phyloP scores from a whole-genome alignment of 2,797 vertebrate species.

The Aldrovandia affinis region DNA sequence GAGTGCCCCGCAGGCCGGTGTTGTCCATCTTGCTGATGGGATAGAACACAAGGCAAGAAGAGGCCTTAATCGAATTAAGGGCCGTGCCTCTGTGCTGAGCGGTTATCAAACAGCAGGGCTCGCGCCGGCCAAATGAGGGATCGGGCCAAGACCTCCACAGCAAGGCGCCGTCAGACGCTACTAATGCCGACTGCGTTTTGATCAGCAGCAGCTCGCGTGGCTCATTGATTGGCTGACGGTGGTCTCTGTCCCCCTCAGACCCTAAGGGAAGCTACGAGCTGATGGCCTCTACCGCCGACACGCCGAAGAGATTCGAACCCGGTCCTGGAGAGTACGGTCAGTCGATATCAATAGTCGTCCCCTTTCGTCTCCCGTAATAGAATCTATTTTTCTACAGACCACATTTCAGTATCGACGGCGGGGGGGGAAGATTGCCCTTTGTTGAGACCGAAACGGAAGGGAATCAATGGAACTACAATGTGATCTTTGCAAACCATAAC shows the following conservation, averaged over 20 bases:
- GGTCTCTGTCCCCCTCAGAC: slow-evolving; percentile 49
- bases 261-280: slow-evolving; percentile 60
- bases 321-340: slow-evolving; percentile 63
- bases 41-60: not conserved
- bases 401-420: not conserved
- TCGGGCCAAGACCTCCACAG: not conserved
- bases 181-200: not conserved
- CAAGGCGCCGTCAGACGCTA: not conserved
- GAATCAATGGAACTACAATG: not conserved
- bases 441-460: not conserved
- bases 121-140: not conserved
- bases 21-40: not conserved
- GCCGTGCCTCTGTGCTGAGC: not conserved
- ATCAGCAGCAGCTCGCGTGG: too few species aligned
- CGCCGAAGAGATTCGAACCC: slow-evolving; percentile 44
- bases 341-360: slow-evolving; percentile 35
- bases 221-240: not conserved
- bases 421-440: not conserved
- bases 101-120: not conserved
- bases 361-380: too few species aligned
- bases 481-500: not conserved
- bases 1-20: not conserved
- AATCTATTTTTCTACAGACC: not conserved
- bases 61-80: not conserved
- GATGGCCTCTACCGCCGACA: slow-evolving; percentile 56